These are phyloP conservation scores for Drosophila neotestacea DNA, from an alignment of 2,888 invertebrate genomes.

Conservation along the genomic window DNA sequence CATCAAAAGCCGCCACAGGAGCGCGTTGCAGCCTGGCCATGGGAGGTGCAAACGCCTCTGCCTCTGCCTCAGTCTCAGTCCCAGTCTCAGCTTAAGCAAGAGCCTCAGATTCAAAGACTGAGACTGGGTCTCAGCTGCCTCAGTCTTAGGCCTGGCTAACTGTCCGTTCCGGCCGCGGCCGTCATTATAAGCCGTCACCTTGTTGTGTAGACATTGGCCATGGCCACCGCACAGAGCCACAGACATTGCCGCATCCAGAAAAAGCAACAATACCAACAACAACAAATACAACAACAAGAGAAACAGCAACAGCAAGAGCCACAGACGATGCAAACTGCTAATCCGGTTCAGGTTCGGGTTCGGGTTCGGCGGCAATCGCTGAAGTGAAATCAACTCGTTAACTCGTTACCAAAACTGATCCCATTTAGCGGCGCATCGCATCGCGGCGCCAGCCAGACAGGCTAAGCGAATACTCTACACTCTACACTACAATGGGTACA, in stretches of 20 bases:
- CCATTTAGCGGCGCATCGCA: conserved; percentile 78
- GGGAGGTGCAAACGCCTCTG: conserved; percentile 80
- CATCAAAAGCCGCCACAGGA: conserved; percentile 63
- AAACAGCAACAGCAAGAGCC: conserved; percentile 22
- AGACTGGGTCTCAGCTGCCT: conserved; percentile 3
- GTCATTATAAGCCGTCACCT: conserved; percentile 82
- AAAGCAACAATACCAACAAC: conserved; percentile 42
- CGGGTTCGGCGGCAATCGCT: conserved; percentile 79
- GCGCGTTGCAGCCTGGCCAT: conserved; percentile 61
- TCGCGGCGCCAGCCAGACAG: conserved; percentile 63
- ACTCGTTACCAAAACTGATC: conserved; percentile 84
- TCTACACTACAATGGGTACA: neutral
- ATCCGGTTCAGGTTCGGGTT: conserved; percentile 64
- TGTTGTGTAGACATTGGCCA: conserved; percentile 82
- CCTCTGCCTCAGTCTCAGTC: conserved; percentile 3
- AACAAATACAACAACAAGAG: conserved; percentile 25
- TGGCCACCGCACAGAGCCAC: conserved; percentile 62
- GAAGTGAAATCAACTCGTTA: conserved; percentile 84
- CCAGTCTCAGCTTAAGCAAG: conserved; percentile 1
- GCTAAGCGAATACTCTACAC: conserved; percentile 47
- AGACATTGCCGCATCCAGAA: conserved; percentile 41
- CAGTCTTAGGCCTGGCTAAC: conserved; percentile 34
- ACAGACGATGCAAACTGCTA: conserved; percentile 57
- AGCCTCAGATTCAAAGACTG: neutral
- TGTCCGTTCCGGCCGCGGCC: conserved; percentile 69